Percentiles rank a stretch among this genome's conserved stretches.
These are phyloP conservation scores for Autographa pulchrina DNA, from an alignment of 2,888 invertebrate genomes.

Conservation along the genomic window DNA sequence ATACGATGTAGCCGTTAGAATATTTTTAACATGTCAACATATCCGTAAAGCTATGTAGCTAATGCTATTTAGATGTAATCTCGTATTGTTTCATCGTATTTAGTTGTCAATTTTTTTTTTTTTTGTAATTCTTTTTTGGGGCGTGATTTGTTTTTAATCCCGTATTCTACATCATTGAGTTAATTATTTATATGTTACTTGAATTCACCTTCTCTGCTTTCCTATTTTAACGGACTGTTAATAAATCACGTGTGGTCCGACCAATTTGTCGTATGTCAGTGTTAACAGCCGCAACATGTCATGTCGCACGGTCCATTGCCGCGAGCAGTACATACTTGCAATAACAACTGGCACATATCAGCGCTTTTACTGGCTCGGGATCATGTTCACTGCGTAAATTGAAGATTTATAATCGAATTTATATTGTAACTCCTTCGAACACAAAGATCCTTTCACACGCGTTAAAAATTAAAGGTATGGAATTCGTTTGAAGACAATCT, in stretches of 20 bases:
- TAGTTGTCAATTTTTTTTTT: not conserved
- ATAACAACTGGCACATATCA: conserved; percentile 13
- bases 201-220: not conserved
- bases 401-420: not conserved
- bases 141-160: not conserved
- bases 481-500: too few relatives aligned
- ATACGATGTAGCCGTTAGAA: conserved; percentile 35
- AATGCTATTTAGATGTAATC: too few relatives aligned
- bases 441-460: not conserved
- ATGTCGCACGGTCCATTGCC: conserved; percentile 58
- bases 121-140: not conserved
- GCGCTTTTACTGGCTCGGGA: not conserved
- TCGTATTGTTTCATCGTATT: not conserved
- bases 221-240: conserved; percentile 21
- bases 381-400: conserved; percentile 10
- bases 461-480: not conserved
- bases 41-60: conserved; percentile 38
- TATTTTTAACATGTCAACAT: conserved; percentile 36
- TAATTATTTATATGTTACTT: not conserved
- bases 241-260: conserved; percentile 28
- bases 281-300: conserved; percentile 64
- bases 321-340: conserved; percentile 38
- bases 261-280: conserved; percentile 53
- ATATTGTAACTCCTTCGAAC: not conserved
- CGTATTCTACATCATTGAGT: not conserved